These are phyloP conservation scores for Apomyelois bistriatella DNA, from an alignment of 2,888 invertebrate species.

Conservation along the genomic window DNA sequence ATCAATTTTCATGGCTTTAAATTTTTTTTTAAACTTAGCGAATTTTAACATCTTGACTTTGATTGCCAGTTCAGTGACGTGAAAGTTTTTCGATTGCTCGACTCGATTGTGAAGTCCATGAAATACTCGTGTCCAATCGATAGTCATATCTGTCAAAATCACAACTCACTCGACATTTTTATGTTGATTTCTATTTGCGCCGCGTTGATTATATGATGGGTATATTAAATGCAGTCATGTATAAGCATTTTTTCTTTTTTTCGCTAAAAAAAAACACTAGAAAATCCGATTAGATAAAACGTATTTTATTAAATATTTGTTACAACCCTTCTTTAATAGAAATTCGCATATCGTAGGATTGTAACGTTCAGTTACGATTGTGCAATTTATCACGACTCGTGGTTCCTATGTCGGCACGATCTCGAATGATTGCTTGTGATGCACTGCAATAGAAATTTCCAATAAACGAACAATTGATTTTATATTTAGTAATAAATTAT, in stretches of 20 bases:
- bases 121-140: constrained; percentile 44
- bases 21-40: not conserved
- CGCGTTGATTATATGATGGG: constrained; percentile 8
- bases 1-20: not conserved
- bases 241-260: not conserved
- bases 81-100: constrained; percentile 43
- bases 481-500: too few relatives aligned
- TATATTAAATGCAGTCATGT: not conserved
- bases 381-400: not conserved
- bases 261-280: too few relatives aligned
- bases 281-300: too few relatives aligned
- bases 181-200: constrained; percentile 6
- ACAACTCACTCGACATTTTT: constrained; percentile 27
- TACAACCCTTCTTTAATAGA: not conserved
- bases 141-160: constrained; percentile 29
- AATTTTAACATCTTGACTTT: constrained; percentile 1
- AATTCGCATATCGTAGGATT: not conserved
- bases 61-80: constrained; percentile 27
- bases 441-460: not conserved
- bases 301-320: too few relatives aligned
- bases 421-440: not conserved
- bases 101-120: constrained; percentile 34
- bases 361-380: not conserved
- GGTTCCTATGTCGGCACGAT: not conserved
- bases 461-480: not conserved